These are phyloP conservation scores for Petrosia ficiformis DNA, from an alignment of 37 sponge, comb jelly and placozoan species.

Conservation along the genomic window DNA sequence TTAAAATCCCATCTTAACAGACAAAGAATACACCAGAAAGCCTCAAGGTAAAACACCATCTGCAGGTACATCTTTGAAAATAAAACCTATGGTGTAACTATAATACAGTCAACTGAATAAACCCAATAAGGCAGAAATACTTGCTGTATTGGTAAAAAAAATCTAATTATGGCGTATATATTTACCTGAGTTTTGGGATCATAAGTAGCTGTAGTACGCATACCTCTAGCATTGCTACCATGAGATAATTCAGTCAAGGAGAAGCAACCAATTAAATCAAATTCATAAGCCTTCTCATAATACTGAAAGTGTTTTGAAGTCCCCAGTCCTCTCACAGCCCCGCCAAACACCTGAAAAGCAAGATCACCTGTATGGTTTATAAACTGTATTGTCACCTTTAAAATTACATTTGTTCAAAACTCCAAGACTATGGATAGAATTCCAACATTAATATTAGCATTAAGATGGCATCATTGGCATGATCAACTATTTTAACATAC, in stretches of 20 bases:
- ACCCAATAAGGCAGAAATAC: too few species aligned
- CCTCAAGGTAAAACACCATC: too few species aligned
- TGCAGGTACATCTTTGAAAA: too few species aligned
- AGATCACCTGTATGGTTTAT: neutral
- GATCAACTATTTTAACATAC: too few species aligned
- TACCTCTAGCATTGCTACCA: conserved; percentile 86
- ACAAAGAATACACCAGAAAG: too few species aligned
- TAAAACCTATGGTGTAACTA: too few species aligned
- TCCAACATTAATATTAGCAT: neutral
- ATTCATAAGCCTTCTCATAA: conserved; percentile 2
- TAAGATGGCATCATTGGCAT: neutral
- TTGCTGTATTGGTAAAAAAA: too few species aligned
- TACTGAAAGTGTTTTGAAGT: conserved; percentile 4
- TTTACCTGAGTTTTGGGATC: conserved; percentile 80
- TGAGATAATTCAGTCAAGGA: conserved; percentile 94
- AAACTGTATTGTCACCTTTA: neutral
- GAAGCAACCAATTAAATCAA: conserved; percentile 88
- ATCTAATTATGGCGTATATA: too few species aligned
- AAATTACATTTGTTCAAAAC: neutral
- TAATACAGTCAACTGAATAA: too few species aligned
- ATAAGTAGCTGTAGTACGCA: conserved; percentile 95
- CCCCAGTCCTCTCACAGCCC: conserved; percentile 14
- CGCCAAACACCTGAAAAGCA: conserved; percentile 35
- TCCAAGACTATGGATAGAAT: neutral
- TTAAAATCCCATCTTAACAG: too few species aligned